Base-by-base conservation (phyloP, 2,888 invertebrate species). In the Diadegma fenestrale region DNA sequence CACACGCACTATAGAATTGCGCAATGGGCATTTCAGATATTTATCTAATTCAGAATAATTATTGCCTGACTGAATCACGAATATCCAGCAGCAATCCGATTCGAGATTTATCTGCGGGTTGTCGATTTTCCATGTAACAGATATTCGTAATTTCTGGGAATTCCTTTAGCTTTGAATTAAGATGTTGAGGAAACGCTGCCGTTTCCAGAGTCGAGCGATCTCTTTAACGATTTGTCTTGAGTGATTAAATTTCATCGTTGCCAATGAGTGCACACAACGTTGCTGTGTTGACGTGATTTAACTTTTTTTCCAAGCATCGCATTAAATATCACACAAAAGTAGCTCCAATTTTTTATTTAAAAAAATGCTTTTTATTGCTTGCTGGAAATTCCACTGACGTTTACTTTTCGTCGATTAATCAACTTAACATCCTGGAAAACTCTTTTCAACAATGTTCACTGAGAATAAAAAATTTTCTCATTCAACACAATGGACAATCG, bases 21-120 rank as follows among this genome's bases (percentile, higher is more conserved):
- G 79, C 66, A 82, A 82, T 45, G 82, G 75, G 48, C 64, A 66
- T 75, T 79, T 79, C 17, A 72, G 85, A 85, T 85, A 71, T 82
- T 19, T 45, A 85, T 85, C 85, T 51, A 17, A 68, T 63, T 68
- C 58, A 58, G 79, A 64, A 85, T 85, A 79, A 78, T 79, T 73
- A 45, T 51, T 22, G 79, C 64, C 75, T 78, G 63, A 61, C 30
- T 69, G 78, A 82, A 82, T 85, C 79, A 75, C 63, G 41, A 73
- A 78, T 81, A 22, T 45, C 48, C 41, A 41, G 61, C 19, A 75
- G 73, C 71, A 58, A 77, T 73, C 45, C 5, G 58, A 68, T 82
- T 82, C 45, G 17, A 64, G 54, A 80, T 80, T 84, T 79, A 84
- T 80, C 63, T 45, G 37, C 58, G 51, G 17, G 6, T 79, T 69